Evolutionary conservation across 2,888 invertebrate species (phyloP).

Genomic region (Lasioglossum malachurum): DNA sequence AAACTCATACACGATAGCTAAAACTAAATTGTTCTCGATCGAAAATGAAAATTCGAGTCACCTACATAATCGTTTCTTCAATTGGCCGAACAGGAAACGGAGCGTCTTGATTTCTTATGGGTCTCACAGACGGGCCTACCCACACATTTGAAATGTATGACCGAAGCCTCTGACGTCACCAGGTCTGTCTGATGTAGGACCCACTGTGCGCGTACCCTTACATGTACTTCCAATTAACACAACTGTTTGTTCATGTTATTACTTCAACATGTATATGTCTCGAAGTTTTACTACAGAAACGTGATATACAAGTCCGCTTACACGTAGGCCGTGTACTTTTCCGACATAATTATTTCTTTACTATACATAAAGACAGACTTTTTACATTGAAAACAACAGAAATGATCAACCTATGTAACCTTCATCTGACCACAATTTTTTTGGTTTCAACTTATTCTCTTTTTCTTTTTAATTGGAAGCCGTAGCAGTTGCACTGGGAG

Average conservation of each 20-base stretch:
- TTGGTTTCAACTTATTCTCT: not conserved
- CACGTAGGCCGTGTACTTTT: conserved; percentile 32
- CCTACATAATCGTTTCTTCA: not conserved
- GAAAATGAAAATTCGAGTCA: conserved; percentile 19
- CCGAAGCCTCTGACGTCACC: too few species aligned
- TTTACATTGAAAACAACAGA: conserved; percentile 14
- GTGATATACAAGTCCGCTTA: conserved; percentile 46
- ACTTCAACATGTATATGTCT: conserved; percentile 41
- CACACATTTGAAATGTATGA: too few species aligned
- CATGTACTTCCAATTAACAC: conserved; percentile 20
- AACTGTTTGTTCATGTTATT: conserved; percentile 26
- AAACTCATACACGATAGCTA: not conserved
- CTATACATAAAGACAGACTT: conserved; percentile 38
- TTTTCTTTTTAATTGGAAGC: conserved; percentile 76
- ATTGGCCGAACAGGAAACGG: not conserved
- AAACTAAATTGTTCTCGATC: not conserved
- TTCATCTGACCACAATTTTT: conserved; percentile 32
- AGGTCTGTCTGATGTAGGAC: too few species aligned
- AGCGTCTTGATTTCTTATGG: conserved; percentile 4
- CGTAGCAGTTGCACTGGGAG: conserved; percentile 76
- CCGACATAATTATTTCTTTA: conserved; percentile 34
- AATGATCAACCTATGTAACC: conserved; percentile 27
- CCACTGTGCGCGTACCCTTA: too few species aligned
- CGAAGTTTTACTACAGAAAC: conserved; percentile 55
- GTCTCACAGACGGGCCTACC: too few species aligned